Evolutionary conservation across 1,140 invertebrate genomes (phyloP).

Genomic region (Hycleus phaleratus): DNA sequence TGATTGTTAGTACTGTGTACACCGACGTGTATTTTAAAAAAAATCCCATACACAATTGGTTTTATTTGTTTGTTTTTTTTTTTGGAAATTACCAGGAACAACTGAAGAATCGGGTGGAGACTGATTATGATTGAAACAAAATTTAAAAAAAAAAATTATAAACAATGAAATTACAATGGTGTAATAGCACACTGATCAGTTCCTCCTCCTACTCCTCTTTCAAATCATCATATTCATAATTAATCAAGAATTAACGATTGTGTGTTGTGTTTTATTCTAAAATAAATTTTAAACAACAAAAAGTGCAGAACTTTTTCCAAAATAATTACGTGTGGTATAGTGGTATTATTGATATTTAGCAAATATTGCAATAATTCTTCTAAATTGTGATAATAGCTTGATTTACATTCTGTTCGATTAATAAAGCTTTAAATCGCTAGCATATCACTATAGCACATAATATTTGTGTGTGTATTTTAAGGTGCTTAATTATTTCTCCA

Average conservation of each 20-base stretch:
- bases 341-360: background rate
- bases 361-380: background rate
- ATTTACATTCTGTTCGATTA: no score
- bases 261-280: slow-evolving; percentile 3
- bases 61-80: slow-evolving; percentile 30
- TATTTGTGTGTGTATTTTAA: slow-evolving; percentile 1
- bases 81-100: slow-evolving; percentile 34
- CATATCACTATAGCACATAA: slow-evolving; percentile 5
- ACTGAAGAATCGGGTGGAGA: slow-evolving; percentile 38
- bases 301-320: no score
- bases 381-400: no score
- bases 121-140: slow-evolving; percentile 33
- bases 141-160: no score
- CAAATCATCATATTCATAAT: background rate
- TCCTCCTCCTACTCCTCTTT: slow-evolving; percentile 1
- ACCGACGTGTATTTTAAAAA: slow-evolving; percentile 26
- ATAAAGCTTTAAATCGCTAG: no score
- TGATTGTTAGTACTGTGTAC: slow-evolving; percentile 29
- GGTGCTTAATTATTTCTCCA: background rate
- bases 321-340: slow-evolving; percentile 3
- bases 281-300: background rate
- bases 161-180: slow-evolving; percentile 1
- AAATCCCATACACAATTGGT: background rate
- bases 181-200: slow-evolving; percentile 35
- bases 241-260: background rate